Evolutionary conservation across 2,113 vertebrate species (phyloP).

Genomic region (Numida meleagris): DNA sequence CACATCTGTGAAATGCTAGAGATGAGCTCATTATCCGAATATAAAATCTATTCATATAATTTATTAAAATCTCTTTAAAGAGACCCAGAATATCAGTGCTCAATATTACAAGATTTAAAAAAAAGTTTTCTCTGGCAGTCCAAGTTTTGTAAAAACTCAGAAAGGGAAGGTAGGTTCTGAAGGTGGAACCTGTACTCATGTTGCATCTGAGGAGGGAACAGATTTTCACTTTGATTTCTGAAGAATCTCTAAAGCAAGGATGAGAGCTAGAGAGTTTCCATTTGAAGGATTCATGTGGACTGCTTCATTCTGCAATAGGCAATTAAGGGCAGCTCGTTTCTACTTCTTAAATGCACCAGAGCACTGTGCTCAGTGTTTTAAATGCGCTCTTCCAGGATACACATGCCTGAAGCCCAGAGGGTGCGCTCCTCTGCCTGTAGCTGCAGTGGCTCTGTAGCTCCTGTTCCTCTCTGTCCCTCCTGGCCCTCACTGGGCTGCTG

Average conservation of each 20-base stretch:
- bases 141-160: not conserved
- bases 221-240: not conserved
- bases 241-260: not conserved
- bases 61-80: conserved; percentile 63
- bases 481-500: not conserved
- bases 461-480: not conserved
- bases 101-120: not conserved
- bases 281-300: not conserved
- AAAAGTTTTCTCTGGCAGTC: not conserved
- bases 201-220: not conserved
- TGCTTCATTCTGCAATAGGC: not conserved
- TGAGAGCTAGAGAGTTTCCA: not conserved
- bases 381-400: not conserved
- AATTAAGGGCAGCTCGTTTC: not conserved
- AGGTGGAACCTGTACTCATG: not conserved
- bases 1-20: conserved; percentile 60
- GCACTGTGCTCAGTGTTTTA: not conserved
- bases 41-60: conserved; percentile 58
- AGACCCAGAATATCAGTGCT: not conserved
- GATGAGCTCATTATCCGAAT: conserved; percentile 63
- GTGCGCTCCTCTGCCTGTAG: not conserved
- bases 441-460: not conserved
- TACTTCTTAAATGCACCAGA: not conserved
- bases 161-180: not conserved
- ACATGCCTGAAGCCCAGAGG: not conserved